Evolutionary conservation across 2,797 vertebrate species (phyloP), one percentile per base, ranked within the genome.

Genomic region (Tokudaia muenninki): DNA sequence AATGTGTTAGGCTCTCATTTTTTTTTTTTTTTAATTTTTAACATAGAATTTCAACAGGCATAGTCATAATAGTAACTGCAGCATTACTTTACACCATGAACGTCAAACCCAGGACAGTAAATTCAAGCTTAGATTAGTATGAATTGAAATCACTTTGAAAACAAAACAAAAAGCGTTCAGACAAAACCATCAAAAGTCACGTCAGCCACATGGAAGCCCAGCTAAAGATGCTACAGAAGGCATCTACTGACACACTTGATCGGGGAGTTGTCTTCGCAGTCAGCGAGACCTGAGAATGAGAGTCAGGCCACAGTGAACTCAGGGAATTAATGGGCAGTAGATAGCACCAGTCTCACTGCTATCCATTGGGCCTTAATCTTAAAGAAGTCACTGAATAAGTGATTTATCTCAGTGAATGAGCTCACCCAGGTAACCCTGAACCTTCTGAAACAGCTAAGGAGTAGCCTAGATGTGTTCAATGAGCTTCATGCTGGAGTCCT

Each of bases 1-100:
- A 97, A 97, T 97, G 94, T 97, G 87, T 97, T 97, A 86, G 67
- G 96, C 37, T 95, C 37, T 94, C 75, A 82, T 22, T 19, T 29
- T 92, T 96, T 17, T 92, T 91, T 34, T 91, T 83, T 37, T 70
- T 65, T 96, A 91, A 86, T 72, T 90, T 90, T 96, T 90, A 90
- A 93, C 82, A 92, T 17, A 95, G 50, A 94, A 93, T 78, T 95
- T 91, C 94, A 90, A 81, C 75, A 47, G 75, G 26, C 44, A 77
- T 9, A 77, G 59, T 96, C 87, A 94, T 87, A 77, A 81, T 10
- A 84, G 16, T 88, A 59, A 83, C 34, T 87, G 7, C 24, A 65
- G 47, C 0, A 34, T 80, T 87, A 63, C 83, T 83, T 70, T 59
- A 83, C 59, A 77, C 19, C 2, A 3, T 55, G 41, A 94, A 91